phyloP scores from a whole-genome alignment of 2,888 invertebrate genomes.

The Chironomus tentans region DNA sequence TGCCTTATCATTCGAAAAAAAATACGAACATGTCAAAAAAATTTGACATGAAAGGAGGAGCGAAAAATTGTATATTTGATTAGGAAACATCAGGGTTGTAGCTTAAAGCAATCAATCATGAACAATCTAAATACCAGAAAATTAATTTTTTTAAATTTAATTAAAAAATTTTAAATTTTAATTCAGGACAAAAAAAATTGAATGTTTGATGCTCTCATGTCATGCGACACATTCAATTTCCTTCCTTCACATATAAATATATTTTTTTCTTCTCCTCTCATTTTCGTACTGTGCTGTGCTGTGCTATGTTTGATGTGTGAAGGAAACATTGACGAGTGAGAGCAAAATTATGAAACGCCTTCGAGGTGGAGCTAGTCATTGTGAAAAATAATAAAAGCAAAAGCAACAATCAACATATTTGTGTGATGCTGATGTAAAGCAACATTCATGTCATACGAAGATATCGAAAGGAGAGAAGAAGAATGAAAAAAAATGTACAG shows the following conservation, averaged over 20 bases:
- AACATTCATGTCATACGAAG: not conserved
- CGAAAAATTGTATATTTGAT: not conserved
- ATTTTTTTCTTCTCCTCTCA: not conserved
- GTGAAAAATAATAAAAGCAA: conserved; percentile 17
- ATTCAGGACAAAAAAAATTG: not conserved
- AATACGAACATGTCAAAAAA: conserved; percentile 9
- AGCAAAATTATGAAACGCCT: conserved; percentile 23
- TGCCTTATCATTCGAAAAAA: not conserved
- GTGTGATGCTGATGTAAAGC: not conserved
- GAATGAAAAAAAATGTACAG: no score
- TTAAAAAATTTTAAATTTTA: not conserved
- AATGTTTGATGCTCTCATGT: not conserved
- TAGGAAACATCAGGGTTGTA: not conserved
- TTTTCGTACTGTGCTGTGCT: not conserved
- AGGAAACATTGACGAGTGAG: conserved; percentile 21
- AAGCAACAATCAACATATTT: conserved; percentile 21
- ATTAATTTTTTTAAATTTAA: no score
- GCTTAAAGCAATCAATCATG: not conserved
- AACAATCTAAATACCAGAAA: not conserved
- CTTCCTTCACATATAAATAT: no score
- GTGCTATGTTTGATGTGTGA: not conserved
- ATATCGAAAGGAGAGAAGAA: not conserved
- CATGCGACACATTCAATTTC: not conserved
- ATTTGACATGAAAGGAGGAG: conserved; percentile 18
- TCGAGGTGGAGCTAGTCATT: conserved; percentile 20